Evolutionary conservation across 2,888 invertebrate genomes (phyloP), one percentile per base, ranked within the genome.

Genomic region (Endotricha flammealis): DNA sequence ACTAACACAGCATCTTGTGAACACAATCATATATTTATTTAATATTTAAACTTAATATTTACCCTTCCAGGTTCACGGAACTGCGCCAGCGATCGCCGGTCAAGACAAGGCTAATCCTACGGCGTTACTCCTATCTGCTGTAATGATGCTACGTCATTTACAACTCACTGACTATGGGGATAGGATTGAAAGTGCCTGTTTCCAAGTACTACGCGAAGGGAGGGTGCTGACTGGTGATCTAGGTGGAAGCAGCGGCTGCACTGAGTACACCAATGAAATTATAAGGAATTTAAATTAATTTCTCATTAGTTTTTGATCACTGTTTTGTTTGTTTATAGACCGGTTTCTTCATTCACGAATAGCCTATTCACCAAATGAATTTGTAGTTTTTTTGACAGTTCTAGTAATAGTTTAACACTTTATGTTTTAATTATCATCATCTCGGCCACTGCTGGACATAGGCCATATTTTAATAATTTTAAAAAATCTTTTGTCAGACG

Each of bases 91-190:
- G 50, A 98, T 99, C 65, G 98, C 98, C 27, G 99, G 99, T 6
- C 92, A 96, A 72, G 98, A 99, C 87, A 92, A 94, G 73, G 99
- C 99, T 23, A 99, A 99, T 74, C 99, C 99, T 8, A 99, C 99
- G 0, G 99, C 99, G 5, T 88, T 99, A 11, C 89, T 99, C 5
- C 89, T 99, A 2, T 98, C 98, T 1, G 95, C 94, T 0, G 97
- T 98, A 1, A 99, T 99, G 99, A 99, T 99, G 99, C 88, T 99
- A 40, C 91, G 96, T 20, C 90, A 99, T 71, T 92, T 99, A 94
- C 89, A 92, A 22, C 80, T 98, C 20, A 87, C 77, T 29, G 68
- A 89, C 0, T 86, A 93, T 51, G 98, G 95, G 0, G 85, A 90
- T 50, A 90, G 88, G 45, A 98, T 99, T 41, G 94, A 98, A 74